Evolutionary conservation across 2,888 invertebrate genomes (phyloP).

Genomic region (Theodoxus fluviatilis): DNA sequence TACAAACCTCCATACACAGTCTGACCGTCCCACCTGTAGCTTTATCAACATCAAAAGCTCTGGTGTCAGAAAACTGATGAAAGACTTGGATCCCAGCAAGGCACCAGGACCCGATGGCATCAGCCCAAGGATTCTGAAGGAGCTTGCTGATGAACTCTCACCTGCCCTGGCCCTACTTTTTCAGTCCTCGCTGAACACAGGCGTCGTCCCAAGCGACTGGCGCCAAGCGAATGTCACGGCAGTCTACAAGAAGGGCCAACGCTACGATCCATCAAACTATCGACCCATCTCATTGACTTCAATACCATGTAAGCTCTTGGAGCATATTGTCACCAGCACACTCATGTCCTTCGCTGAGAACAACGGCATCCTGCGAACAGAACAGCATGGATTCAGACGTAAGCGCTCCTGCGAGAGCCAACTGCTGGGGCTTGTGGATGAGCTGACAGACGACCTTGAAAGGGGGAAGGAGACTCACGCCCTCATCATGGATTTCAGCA

Average conservation of each 20-base stretch:
- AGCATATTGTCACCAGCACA: neutral
- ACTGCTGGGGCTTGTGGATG: neutral
- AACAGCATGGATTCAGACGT: slow-evolving; percentile 11
- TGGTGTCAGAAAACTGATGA: slow-evolving; percentile 4
- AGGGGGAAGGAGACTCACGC: neutral
- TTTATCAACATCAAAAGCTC: neutral
- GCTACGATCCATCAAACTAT: neutral
- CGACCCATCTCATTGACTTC: slow-evolving; percentile 5
- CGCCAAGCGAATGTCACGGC: neutral
- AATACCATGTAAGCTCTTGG: slow-evolving; percentile 1
- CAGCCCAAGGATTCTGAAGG: neutral
- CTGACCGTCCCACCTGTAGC: slow-evolving; percentile 3
- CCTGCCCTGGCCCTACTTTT: slow-evolving; percentile 14
- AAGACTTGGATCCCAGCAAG: slow-evolving; percentile 16
- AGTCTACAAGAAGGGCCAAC: too few relatives aligned
- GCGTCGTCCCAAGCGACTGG: slow-evolving; percentile 4
- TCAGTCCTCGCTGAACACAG: neutral
- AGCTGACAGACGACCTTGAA: neutral
- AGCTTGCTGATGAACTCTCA: slow-evolving; percentile 13
- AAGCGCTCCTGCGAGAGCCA: slow-evolving; percentile 7
- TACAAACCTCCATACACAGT: neutral
- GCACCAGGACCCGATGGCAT: slow-evolving; percentile 14
- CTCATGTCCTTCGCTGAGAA: neutral
- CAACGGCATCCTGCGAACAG: neutral
- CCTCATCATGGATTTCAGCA: too few relatives aligned